Evolutionary conservation across 2,888 invertebrate genomes (phyloP), one percentile per base, ranked within the genome.

Genomic region (Andrena bucephala): DNA sequence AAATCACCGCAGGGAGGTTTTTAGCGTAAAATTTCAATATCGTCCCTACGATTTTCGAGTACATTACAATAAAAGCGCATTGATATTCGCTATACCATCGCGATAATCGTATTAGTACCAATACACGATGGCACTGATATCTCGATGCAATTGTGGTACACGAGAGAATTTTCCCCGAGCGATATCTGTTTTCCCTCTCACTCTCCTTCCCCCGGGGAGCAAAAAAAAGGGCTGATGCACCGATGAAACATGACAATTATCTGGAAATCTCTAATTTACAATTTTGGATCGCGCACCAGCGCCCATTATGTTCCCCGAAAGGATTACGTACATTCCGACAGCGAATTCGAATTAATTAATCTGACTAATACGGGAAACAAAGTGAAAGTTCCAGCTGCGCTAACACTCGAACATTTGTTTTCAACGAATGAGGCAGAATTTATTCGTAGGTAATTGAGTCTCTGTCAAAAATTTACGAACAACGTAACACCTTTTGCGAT

Each of bases 281-380:
- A 83, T 88, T 88, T 86, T 81, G 62, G 69, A 79, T 83, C 79
- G 85, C 76, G 67, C 78, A 75, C 54, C 68, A 24, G 66, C 63
- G 54, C 67, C 63, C 77, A 76, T 85, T 77, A 81, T 85, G 77
- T 75, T 71, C 76, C 76, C 70, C 65, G 67, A 84, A 87, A 84
- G 87, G 89, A 89, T 90, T 86, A 89, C 77, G 80, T 85, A 86
- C 81, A 79, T 82, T 83, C 81, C 85, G 76, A 84, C 88, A 84
- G 75, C 84, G 85, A 89, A 88, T 81, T 86, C 84, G 84, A 89
- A 89, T 89, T 87, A 84, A 89, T 89, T 88, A 88, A 87, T 87
- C 86, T 72, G 79, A 71, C 79, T 88, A 85, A 87, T 87, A 77
- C 84, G 70, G 65, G 67, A 50, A 71, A 72, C 60, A 59, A 81